These are phyloP conservation scores for Ophthalmolycus amberensis DNA, from an alignment of 2,113 vertebrate genomes.

Conservation along the genomic window DNA sequence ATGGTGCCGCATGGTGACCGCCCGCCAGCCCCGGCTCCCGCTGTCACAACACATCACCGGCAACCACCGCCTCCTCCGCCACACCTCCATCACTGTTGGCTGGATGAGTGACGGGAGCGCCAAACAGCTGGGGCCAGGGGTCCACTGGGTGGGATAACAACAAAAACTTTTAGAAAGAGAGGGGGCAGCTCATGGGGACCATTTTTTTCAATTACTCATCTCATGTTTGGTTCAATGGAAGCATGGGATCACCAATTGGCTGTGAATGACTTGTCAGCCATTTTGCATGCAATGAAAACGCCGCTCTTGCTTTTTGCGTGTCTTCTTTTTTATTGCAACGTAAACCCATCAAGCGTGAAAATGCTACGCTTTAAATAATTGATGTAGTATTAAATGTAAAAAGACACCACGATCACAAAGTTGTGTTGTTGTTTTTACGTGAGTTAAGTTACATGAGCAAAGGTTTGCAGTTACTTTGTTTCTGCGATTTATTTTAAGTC, in stretches of 20 bases:
- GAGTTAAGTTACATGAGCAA: too few relatives aligned
- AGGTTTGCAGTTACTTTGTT: too few relatives aligned
- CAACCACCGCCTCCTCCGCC: constrained; percentile 60
- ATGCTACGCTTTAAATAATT: background rate
- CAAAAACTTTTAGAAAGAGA: constrained; percentile 47
- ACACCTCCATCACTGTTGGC: constrained; percentile 66
- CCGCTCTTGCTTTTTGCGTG: background rate
- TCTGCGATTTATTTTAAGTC: too few relatives aligned
- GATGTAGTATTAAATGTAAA: background rate
- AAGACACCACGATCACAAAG: too few relatives aligned
- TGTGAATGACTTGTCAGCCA: background rate
- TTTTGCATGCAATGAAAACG: background rate
- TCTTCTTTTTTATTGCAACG: background rate
- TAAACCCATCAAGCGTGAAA: background rate
- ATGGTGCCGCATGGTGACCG: constrained; percentile 85
- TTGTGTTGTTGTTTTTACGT: too few relatives aligned
- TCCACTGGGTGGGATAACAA: constrained; percentile 28
- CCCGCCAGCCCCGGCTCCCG: constrained; percentile 80
- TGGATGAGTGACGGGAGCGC: constrained; percentile 62
- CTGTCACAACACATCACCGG: constrained; percentile 87
- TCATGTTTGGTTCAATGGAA: constrained; percentile 1
- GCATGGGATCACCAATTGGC: too few relatives aligned
- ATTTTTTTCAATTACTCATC: constrained; percentile 25
- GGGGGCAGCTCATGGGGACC: background rate
- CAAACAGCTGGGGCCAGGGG: constrained; percentile 45